Evolutionary conservation across 2,113 vertebrate genomes (phyloP).

Genomic region (Syngnathus typhle): DNA sequence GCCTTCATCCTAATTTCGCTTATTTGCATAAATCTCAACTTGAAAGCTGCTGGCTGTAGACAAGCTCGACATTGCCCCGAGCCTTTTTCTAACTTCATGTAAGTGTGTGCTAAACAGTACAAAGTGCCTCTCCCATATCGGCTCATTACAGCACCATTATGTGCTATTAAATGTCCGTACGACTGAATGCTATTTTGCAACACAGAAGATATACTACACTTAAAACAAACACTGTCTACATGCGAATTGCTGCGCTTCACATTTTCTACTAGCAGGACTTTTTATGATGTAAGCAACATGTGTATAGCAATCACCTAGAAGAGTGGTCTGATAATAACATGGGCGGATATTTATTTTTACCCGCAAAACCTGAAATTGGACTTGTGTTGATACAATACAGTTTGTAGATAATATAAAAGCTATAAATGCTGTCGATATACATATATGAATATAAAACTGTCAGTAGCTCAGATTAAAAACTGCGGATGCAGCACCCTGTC

Average conservation of each 20-base stretch:
- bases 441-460: too few species aligned
- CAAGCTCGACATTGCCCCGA: not conserved
- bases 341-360: not conserved
- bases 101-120: not conserved
- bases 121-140: not conserved
- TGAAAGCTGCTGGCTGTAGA: not conserved
- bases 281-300: too few species aligned
- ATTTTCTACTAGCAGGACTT: not conserved
- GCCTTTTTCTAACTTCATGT: not conserved
- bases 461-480: not conserved
- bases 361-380: not conserved
- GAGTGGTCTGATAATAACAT: too few species aligned
- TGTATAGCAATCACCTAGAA: too few species aligned
- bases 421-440: not conserved
- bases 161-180: not conserved
- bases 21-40: constrained; percentile 34
- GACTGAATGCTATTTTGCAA: not conserved
- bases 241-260: not conserved
- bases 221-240: not conserved
- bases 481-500: constrained; percentile 40
- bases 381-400: not conserved
- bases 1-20: not conserved
- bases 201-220: not conserved
- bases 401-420: not conserved
- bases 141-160: not conserved